Conservation (phyloP, 2,113 vertebrate species). For the Noctilio leporinus region DNA sequence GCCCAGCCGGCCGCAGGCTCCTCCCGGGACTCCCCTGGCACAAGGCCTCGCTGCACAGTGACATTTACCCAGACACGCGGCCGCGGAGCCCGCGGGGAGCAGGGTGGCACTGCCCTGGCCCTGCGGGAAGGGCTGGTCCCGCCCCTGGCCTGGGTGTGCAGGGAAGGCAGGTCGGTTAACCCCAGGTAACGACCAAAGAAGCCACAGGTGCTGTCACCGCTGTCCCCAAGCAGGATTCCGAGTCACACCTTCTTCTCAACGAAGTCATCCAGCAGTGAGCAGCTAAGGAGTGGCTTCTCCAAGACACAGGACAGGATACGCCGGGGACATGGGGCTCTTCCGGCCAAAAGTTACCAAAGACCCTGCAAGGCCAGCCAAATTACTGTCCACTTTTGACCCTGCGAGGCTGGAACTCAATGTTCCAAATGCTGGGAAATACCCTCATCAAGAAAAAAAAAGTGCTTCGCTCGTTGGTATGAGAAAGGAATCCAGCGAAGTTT, state of each 20-base stretch:
- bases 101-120: neutral
- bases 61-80: no score
- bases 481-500: neutral
- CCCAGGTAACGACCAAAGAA: neutral
- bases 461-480: neutral
- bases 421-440: neutral
- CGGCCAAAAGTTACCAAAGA: fast-evolving
- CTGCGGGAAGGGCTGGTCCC: neutral
- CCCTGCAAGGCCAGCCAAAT: neutral
- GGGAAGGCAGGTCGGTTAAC: neutral
- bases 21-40: fast-evolving
- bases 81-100: fast-evolving
- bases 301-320: neutral
- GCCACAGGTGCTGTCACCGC: fast-evolving
- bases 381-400: neutral
- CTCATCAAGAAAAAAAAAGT: neutral
- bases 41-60: fast-evolving
- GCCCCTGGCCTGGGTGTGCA: neutral
- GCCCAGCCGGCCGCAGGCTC: fast-evolving
- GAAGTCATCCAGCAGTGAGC: fast-evolving
- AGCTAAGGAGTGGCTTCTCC: neutral
- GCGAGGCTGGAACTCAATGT: neutral
- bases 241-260: neutral
- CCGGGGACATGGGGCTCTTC: fast-evolving
- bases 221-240: fast-evolving